Evolutionary conservation across 2,888 invertebrate genomes (phyloP).

Genomic region (Dugesia japonica): DNA sequence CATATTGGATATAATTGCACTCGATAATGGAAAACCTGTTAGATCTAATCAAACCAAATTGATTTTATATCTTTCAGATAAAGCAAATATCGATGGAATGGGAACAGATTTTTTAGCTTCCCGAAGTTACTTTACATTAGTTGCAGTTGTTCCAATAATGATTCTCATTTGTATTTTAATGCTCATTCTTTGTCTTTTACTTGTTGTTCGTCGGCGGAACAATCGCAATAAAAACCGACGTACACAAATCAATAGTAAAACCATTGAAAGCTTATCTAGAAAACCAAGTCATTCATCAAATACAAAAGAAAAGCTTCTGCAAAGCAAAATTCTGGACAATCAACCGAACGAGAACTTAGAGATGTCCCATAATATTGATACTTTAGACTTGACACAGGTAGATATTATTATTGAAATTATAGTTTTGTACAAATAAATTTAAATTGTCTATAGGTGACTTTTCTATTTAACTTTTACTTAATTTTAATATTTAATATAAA

Average conservation of each 20-base stretch:
- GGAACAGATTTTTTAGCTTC: neutral
- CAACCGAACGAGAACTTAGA: neutral
- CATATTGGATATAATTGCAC: neutral
- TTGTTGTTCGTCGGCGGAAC: neutral
- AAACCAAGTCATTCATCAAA: neutral
- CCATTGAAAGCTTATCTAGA: neutral
- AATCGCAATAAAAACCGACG: neutral
- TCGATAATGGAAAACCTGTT: neutral
- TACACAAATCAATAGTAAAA: neutral
- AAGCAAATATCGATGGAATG: neutral
- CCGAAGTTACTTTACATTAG: neutral
- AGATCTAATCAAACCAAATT: neutral
- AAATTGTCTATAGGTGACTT: too few relatives aligned
- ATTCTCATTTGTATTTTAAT: conserved; percentile 10
- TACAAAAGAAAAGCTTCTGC: neutral
- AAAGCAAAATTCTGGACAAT: neutral
- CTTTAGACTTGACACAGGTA: neutral
- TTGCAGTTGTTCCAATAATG: conserved; percentile 3
- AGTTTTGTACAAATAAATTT: too few relatives aligned
- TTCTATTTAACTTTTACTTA: too few relatives aligned
- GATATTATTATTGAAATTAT: neutral
- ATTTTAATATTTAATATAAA: too few relatives aligned
- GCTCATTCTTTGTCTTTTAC: neutral
- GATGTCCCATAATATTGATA: neutral
- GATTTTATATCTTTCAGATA: neutral